These are phyloP conservation scores for Seriola dumerili DNA, from an alignment of 2,113 vertebrate genomes.

Conservation along the genomic window DNA sequence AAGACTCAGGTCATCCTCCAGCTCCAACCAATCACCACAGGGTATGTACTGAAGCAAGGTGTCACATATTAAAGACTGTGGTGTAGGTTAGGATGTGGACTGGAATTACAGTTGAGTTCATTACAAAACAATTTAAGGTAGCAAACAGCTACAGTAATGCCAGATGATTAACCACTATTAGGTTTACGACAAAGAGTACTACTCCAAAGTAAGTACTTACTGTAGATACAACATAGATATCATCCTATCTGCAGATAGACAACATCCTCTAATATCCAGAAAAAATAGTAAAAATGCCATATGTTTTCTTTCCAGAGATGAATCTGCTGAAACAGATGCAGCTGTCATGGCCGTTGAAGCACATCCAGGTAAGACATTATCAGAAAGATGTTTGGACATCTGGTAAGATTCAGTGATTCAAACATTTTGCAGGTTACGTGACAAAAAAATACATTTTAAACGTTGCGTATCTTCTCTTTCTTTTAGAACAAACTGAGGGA, in stretches of 20 bases:
- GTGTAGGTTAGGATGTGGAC: background rate
- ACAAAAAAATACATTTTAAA: background rate
- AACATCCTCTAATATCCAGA: background rate
- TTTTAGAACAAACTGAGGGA: constrained; percentile 87
- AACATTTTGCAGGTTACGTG: background rate
- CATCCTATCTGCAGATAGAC: background rate
- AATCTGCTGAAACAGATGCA: constrained; percentile 87
- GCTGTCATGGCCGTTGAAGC: constrained; percentile 92
- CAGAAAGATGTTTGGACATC: background rate
- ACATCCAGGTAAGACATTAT: constrained; percentile 80
- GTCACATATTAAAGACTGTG: too few relatives aligned
- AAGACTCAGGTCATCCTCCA: constrained; percentile 97
- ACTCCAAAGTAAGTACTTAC: background rate
- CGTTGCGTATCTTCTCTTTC: background rate
- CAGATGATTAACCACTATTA: background rate
- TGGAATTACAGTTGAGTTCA: background rate
- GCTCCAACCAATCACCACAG: constrained; percentile 91
- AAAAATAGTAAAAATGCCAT: background rate
- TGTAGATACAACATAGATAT: background rate
- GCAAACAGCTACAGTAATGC: background rate
- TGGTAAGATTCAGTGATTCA: background rate
- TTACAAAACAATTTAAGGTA: background rate
- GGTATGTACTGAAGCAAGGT: constrained; percentile 82
- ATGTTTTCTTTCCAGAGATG: constrained; percentile 85
- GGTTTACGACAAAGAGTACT: too few relatives aligned